Base-by-base conservation (phyloP, 2,797 vertebrate species). In the Eremophila alpestris region DNA sequence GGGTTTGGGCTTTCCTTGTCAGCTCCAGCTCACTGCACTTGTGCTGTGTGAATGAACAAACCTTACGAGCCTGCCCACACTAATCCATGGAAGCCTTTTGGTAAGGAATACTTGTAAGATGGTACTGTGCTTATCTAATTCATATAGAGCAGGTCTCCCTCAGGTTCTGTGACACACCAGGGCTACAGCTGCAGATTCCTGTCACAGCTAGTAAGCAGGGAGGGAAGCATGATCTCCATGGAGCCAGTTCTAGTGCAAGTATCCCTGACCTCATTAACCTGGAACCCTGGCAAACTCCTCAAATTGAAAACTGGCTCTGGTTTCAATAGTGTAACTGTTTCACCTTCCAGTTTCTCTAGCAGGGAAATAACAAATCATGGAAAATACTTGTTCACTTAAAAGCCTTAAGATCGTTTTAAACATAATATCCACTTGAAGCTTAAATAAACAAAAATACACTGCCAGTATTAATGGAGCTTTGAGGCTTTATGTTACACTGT, bases 261-360 rank as follows among this genome's bases (percentile, higher is more conserved):
- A 40, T 58, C 81, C 73, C 43, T 82, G 78, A 89, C 71, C 51
- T 87, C 79, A 74, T 73, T 80, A 82, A 79, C 65, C 45, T 74
- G 62, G 64, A 90, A 85, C 68, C 56, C 45, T 77, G 85, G 54
- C 90, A 77, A 79, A 77, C 68, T 41, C 36, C 56, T 83, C 52
- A 49, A 16, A 17, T 24, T 73, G 51, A 93, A 64, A 93, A 77
- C 56, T 73, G 55, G 23, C 67, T 83, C 38, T 12, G 23, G 54
- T 87, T 83, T 79, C 76, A 85, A 34, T 15, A 62, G 14, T 1
- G 2, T 65, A 69, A 69, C 40, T 80, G 48, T 16, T 91, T 38
- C 64, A 70, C 4, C 7, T 74, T 89, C 77, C 67, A 55, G 51
- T 93, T 63, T 80, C 49, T 81, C 24, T 5, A 64, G n/a, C 80